Evolutionary conservation across 2,797 vertebrate genomes (phyloP), one percentile per base, ranked within the genome.

Genomic region (Spizella passerina): DNA sequence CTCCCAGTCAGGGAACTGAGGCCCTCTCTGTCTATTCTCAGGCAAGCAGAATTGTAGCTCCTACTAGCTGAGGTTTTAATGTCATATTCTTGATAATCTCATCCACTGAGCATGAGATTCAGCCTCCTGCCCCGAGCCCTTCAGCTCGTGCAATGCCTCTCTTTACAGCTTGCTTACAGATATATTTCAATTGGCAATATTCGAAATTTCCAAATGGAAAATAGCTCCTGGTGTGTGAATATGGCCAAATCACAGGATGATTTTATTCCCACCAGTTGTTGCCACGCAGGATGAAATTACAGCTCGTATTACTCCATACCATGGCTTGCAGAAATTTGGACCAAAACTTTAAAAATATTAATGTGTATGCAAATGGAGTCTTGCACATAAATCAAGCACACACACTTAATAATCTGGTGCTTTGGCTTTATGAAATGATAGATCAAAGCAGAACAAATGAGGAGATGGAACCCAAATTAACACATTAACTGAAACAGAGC

Each of bases 381-480:
- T 92, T 91, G 76, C 84, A 32, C 79, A 92, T 94, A 93, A 95
- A 95, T 93, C 88, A 94, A 69, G 76, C 39, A 21, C 55, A 36
- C 79, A 43, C 76, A 76, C 82, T 96, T 92, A 93, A 94, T 92
- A 91, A 85, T 80, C 90, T 72, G 26, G 30, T 50, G 77, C 92
- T 85, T 88, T 88, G 50, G 72, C 92, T 94, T 90, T 92, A 86
- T 90, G 91, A 96, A 96, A 95, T 89, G 93, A 83, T 83, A 91
- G 94, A 96, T 96, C 94, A 96, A 96, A 95, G 92, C 17, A 18
- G 84, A 91, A 96, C 95, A 97, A 96, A 96, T 95, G 92, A 96
- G 94, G 92, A 96, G 92, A 97, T 94, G 93, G 89, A 96, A 50
- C 80, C 66, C 94, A 96, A 95, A 95, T 97, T 95, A 96, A 96